Evolutionary conservation across 2,113 vertebrate species (phyloP).

Genomic region (Meleagris gallopavo): DNA sequence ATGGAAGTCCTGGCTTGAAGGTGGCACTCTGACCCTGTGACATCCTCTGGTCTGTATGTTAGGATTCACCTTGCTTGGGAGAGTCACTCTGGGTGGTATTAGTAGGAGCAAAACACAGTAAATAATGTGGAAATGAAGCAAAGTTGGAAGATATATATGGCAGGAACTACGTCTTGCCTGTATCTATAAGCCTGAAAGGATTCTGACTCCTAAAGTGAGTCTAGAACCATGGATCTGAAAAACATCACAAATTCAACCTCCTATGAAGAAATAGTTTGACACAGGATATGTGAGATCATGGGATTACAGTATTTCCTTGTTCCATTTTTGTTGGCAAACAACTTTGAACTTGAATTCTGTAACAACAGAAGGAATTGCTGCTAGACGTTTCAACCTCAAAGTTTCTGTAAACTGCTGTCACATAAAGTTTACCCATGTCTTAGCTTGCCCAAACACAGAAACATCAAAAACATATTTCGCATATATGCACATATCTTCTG

Average conservation of each 20-base stretch:
- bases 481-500: background rate
- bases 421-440: background rate
- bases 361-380: background rate
- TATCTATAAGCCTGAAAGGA: background rate
- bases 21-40: background rate
- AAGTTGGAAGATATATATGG: background rate
- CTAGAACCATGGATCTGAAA: background rate
- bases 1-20: background rate
- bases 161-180: background rate
- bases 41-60: background rate
- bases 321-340: slow-evolving; percentile 55
- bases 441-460: slow-evolving; percentile 7
- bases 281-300: slow-evolving; percentile 40
- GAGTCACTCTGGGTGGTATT: background rate
- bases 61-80: background rate
- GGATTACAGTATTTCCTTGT: slow-evolving; percentile 56
- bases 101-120: background rate
- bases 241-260: background rate
- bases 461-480: background rate
- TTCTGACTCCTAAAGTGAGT: background rate
- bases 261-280: background rate
- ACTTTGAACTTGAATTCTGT: background rate
- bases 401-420: background rate
- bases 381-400: background rate
- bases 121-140: background rate